phyloP scores from a whole-genome alignment of 2,113 vertebrate genomes.

The Sander vitreus region DNA sequence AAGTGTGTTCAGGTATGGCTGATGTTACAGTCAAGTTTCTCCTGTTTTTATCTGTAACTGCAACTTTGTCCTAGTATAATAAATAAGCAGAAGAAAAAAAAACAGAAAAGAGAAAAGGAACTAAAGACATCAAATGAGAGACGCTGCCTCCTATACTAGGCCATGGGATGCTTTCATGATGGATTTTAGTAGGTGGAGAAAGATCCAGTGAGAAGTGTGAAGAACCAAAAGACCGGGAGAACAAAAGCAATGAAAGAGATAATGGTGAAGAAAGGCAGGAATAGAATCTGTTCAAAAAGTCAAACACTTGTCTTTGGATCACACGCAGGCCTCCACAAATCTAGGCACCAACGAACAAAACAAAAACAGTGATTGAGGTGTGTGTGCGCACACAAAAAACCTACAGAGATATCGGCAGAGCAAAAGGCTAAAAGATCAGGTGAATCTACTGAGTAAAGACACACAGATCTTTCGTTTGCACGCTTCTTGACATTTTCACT shows the following conservation, averaged over 20 bases:
- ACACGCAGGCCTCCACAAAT: slow-evolving; percentile 51
- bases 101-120: slow-evolving; percentile 13
- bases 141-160: slow-evolving; percentile 55
- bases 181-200: slow-evolving; percentile 32
- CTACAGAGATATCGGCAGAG: slow-evolving; percentile 54
- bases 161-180: slow-evolving; percentile 46
- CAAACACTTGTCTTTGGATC: slow-evolving; percentile 64
- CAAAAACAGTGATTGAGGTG: slow-evolving; percentile 59
- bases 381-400: background rate
- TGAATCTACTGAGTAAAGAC: slow-evolving; percentile 64
- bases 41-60: slow-evolving; percentile 39
- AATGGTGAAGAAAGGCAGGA: slow-evolving; percentile 49
- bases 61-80: slow-evolving; percentile 35
- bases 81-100: slow-evolving; percentile 24
- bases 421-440: slow-evolving; percentile 74
- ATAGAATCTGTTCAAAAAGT: slow-evolving; percentile 63
- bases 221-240: slow-evolving; percentile 54
- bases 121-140: slow-evolving; percentile 54
- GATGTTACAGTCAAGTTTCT: slow-evolving; percentile 22
- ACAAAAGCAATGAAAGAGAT: slow-evolving; percentile 57
- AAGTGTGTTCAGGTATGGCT: slow-evolving; percentile 5
- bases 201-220: slow-evolving; percentile 42
- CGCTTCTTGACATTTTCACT: slow-evolving; percentile 66
- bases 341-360: slow-evolving; percentile 59
- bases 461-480: slow-evolving; percentile 50